Conservation (phyloP, 2,113 vertebrate species). For the Oncorhynchus masou region DNA sequence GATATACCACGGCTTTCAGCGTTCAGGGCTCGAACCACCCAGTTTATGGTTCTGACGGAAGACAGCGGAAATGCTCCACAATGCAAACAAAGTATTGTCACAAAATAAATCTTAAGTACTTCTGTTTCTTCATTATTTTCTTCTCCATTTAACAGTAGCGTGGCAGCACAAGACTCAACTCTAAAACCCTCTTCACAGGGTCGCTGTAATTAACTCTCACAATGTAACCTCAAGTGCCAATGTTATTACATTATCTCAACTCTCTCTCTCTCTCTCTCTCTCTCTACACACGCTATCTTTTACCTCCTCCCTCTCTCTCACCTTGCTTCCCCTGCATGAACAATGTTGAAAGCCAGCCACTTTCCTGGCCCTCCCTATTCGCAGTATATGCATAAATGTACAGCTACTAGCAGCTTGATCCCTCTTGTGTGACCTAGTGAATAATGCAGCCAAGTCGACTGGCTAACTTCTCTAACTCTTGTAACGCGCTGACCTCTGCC, state of each 20-base stretch:
- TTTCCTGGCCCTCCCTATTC: not conserved
- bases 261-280: not conserved
- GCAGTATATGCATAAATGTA: not conserved
- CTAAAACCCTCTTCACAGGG: slow-evolving; percentile 21
- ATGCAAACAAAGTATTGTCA: not conserved
- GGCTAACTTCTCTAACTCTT: slow-evolving; percentile 34
- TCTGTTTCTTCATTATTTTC: slow-evolving; percentile 19
- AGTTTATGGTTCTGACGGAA: not conserved
- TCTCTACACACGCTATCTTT: not conserved
- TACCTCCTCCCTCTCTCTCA: not conserved
- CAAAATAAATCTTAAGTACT: not conserved
- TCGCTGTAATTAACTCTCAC: slow-evolving; percentile 42
- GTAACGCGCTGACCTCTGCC: slow-evolving; percentile 50
- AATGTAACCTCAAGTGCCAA: slow-evolving; percentile 18
- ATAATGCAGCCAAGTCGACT: slow-evolving; percentile 58
- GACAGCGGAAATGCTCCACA: not conserved
- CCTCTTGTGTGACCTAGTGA: slow-evolving; percentile 44
- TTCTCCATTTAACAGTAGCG: slow-evolving; percentile 17
- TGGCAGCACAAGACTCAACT: not conserved
- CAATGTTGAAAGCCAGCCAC: not conserved
- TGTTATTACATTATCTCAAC: slow-evolving; percentile 27
- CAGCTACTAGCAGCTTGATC: not conserved
- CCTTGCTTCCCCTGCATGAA: not conserved
- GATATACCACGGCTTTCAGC: too few relatives aligned
- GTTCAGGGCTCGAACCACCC: too few relatives aligned